Base-by-base conservation (phyloP, 2,113 vertebrate genomes). In the Eulemur rufifrons region DNA sequence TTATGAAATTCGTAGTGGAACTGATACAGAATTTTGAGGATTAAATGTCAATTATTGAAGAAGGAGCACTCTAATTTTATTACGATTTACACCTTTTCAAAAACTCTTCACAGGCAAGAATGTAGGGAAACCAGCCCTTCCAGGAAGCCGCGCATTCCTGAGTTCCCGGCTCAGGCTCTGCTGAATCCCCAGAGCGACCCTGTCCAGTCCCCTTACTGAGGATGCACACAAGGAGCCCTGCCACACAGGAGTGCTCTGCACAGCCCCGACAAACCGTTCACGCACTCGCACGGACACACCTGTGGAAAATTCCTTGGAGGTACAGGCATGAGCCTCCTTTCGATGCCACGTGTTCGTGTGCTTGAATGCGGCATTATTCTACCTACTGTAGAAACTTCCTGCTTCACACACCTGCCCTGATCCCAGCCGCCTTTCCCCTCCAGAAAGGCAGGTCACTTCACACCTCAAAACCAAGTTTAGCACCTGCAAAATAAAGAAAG, bases 291-390 rank as follows among this genome's bases (percentile, higher is more conserved):
- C 0, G 56, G 9, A 29, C 66, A 17, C 21, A 32, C 3, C 5
- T 34, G 25, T 34, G n/a, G 21, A n/a, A 9, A 21, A 17, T 6
- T 17, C 32, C 9, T 4, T n/a, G 29, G 17, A n/a, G 52, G 27
- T 5, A 8, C 45, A 47, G 59, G 25, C 14, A 18, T 0, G 23
- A 61, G 8, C 20, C 23, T 27, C 71, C 45, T 34, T 18, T 13
- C 2, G 63, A 56, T 0, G 11, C 1, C 1, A 0, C 0, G 1
- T 0, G 12, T 15, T 0, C 42, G 23, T 21, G 3, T 2, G 10
- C 42, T 32, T 39, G 23, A 3, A 4, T 11, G 47, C 3, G 11
- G 47, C 9, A 1, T 27, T 2, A 0, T 25, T 18, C 86, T 0
- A 1, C 4, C 32, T 25, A 9, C 3, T 0, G 25, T 10, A 32